Base-by-base conservation (phyloP, 2,888 invertebrate genomes). In the Trachelus troglodyta region DNA sequence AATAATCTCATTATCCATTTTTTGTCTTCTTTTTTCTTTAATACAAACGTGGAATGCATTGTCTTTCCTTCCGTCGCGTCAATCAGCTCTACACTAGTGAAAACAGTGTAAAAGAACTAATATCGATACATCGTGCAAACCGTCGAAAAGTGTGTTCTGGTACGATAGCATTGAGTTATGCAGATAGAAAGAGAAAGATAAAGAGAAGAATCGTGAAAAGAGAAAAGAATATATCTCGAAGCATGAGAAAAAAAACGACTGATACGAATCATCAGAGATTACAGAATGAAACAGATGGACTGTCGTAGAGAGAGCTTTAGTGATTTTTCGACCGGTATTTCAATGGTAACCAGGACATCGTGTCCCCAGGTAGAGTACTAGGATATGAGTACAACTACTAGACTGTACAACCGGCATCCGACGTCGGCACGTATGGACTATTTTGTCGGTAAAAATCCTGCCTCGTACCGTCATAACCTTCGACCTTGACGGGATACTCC, bases 401-500 rank as follows among this genome's bases (percentile, higher is more conserved):
- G 81, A 90, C 90, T 77, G 90, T 89, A 79, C 90, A 90, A 79
- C 90, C 88, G 76, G 90, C 83, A 69, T 90, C 89, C 33, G 90
- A 87, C 69, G 89, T 90, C 33, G 90, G 89, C 37, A 90, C 86
- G 81, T 87, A 91, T 1, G 90, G 86, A 78, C 88, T 90, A 73
- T 83, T 87, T 76, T 91, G 90, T 34, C 89, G 85, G 79, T 90
- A 91, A 82, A 87, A 90, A 75, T 91, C 90, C 71, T 85, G 86
- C 71, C 84, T 80, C 23, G 84, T 78, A 34, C 83, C 76, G 34
- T 91, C 90, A 84, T 88, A 91, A 69, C 86, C 84, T 78, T 91
- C 91, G 80, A 91, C 85, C 82, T 91, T 91, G 31, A 91, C 88
- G 15, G 90, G 89, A 80, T 90, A 90, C 1, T 90, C 89, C 80